A percentile compares a stretch with the other conserved stretches of the same genome.
phyloP scores from a whole-genome alignment of 2,113 vertebrate genomes.

The Brevimyrus niger region DNA sequence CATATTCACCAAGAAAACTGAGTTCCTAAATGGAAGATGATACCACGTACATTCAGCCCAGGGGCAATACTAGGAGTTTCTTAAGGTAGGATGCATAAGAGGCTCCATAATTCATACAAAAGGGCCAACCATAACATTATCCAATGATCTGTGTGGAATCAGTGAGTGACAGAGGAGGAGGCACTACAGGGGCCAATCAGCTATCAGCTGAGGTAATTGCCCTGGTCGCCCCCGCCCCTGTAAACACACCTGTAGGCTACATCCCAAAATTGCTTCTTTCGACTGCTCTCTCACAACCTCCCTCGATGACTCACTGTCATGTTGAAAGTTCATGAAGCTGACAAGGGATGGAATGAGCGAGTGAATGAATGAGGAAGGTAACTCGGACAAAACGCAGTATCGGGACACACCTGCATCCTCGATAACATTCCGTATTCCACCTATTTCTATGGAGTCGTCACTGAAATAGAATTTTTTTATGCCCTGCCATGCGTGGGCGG shows the following conservation, averaged over 20 bases:
- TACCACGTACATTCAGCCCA: background rate
- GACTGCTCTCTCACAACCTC: background rate
- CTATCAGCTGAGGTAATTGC: background rate
- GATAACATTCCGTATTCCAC: background rate
- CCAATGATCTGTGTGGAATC: background rate
- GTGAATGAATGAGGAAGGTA: background rate
- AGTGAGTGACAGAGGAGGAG: background rate
- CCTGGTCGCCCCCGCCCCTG: background rate
- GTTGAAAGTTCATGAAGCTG: background rate
- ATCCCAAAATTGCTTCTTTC: background rate
- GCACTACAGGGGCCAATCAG: background rate
- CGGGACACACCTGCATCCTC: background rate
- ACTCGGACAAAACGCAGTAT: background rate
- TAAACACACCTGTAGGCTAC: background rate
- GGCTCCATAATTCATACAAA: background rate
- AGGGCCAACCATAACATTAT: background rate
- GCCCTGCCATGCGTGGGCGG: background rate
- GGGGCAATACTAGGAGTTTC: background rate
- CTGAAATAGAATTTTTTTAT: background rate
- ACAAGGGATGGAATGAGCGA: background rate
- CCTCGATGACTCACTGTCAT: background rate
- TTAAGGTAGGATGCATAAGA: background rate
- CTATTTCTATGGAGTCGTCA: background rate
- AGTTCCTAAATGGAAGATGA: background rate
- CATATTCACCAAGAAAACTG: background rate